phyloP scores from a whole-genome alignment of 2,797 vertebrate genomes.

The Lagorchestes hirsutus region DNA sequence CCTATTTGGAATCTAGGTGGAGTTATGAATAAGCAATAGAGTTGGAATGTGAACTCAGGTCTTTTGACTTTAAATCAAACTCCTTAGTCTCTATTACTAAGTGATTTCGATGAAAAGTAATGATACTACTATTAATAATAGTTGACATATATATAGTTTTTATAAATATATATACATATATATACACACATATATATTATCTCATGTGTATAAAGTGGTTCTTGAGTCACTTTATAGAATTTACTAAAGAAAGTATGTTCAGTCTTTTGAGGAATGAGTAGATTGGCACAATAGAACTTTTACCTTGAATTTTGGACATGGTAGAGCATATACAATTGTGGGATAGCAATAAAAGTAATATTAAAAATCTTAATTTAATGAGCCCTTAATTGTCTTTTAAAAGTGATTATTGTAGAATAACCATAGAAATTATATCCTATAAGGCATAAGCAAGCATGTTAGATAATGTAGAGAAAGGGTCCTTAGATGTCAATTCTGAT shows the following conservation, averaged over 20 bases:
- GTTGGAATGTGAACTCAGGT: neutral
- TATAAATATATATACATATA: neutral
- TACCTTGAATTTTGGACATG: neutral
- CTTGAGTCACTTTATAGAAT: neutral
- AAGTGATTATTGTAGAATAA: neutral
- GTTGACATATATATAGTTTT: neutral
- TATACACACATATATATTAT: neutral
- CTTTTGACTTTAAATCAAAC: neutral
- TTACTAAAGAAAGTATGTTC: neutral
- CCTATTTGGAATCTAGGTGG: neutral
- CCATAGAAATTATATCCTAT: neutral
- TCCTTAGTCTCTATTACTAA: neutral
- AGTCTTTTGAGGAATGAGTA: neutral
- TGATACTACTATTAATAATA: neutral
- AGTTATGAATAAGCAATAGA: neutral
- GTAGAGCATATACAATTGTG: neutral
- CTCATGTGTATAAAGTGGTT: neutral
- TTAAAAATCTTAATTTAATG: neutral
- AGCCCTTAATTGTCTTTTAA: neutral
- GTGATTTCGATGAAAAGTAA: neutral
- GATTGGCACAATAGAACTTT: neutral
- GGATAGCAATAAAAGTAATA: rapidly evolving
- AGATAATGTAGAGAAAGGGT: neutral
- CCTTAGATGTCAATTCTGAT: neutral
- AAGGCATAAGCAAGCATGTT: neutral